Base-by-base conservation (phyloP, 1,140 invertebrate genomes). In the Drosophila pectinifera region DNA sequence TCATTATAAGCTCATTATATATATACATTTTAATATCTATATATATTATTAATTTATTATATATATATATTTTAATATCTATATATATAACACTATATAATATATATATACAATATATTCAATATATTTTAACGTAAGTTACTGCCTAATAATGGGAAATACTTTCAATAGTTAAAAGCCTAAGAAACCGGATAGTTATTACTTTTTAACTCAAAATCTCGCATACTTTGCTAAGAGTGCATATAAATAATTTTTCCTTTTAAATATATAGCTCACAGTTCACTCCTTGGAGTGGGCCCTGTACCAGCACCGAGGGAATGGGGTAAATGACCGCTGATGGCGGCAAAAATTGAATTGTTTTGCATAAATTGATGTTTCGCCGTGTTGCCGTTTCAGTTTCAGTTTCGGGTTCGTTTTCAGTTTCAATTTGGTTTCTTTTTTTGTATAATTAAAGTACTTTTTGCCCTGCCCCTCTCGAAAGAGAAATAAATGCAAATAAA, bases 341-440 rank as follows among this genome's bases (percentile, higher is more conserved):
- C 79, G 67, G 73, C 67, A 67, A 81, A 81, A 82, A 86, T 85
- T 85, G 82, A 81, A 84, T 84, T 84, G 80, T 84, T 86, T 84
- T 86, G 78, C 82, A 84, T 84, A 84, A 84, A 85, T 84, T 84
- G 77, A 80, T 85, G 81, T 65, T 75, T 75, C 39, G 41, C 48
- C 31, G 55, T 43, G 39, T 63, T 64, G 39, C 63, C 8, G 22
- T 43, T 11, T 57, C 46, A 7, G 8, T 65, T 65, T 36, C 31
- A 31, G 34, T 61, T 58, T 54, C 39, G 11, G 31, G 36, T 22
- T 38, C 31, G 11, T 14, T 20, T 45, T 31, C 26, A n/a, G 51
- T 62, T 59, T 36, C 58, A 56, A 31, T 63, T 63, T 36, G 28
- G 5, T 57, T 10, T 26, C 22, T 28, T 57, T 10, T 20, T 34